Evolutionary conservation across 2,113 vertebrate genomes (phyloP).

Genomic region (Diphyllodes magnificus): DNA sequence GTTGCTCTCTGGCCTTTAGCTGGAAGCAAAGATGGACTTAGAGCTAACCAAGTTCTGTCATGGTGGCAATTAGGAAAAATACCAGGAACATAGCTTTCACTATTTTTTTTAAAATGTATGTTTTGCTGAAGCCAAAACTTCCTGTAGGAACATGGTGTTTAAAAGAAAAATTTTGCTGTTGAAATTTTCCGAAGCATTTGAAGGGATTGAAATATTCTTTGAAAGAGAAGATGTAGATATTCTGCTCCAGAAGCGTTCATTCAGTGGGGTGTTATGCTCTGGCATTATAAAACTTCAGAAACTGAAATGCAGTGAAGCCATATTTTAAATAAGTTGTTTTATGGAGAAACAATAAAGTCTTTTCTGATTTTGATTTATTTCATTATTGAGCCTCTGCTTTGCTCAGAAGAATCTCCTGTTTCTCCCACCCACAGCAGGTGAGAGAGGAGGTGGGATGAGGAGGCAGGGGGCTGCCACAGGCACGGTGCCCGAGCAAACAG

Average conservation of each 20-base stretch:
- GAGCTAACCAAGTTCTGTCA: background rate
- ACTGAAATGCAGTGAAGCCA: background rate
- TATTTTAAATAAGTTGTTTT: background rate
- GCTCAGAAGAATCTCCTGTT: background rate
- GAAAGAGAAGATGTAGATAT: background rate
- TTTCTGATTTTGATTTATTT: background rate
- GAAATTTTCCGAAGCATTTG: background rate
- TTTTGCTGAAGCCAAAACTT: background rate
- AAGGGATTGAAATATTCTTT: background rate
- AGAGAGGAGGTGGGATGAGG: background rate
- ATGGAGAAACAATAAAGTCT: background rate
- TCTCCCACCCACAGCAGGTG: background rate
- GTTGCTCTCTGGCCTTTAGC: background rate
- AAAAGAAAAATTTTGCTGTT: background rate
- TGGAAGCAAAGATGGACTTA: background rate
- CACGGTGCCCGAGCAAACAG: rapidly evolving
- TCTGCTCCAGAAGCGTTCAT: background rate
- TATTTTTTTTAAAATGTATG: background rate
- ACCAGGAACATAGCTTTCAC: background rate
- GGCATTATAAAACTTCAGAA: background rate
- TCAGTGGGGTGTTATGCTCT: background rate
- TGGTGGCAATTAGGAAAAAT: background rate
- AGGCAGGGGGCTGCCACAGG: rapidly evolving
- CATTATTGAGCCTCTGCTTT: background rate
- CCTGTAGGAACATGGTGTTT: background rate